These are phyloP conservation scores for Larimichthys crocea DNA, from an alignment of 2,113 vertebrate genomes.

Conservation along the genomic window DNA sequence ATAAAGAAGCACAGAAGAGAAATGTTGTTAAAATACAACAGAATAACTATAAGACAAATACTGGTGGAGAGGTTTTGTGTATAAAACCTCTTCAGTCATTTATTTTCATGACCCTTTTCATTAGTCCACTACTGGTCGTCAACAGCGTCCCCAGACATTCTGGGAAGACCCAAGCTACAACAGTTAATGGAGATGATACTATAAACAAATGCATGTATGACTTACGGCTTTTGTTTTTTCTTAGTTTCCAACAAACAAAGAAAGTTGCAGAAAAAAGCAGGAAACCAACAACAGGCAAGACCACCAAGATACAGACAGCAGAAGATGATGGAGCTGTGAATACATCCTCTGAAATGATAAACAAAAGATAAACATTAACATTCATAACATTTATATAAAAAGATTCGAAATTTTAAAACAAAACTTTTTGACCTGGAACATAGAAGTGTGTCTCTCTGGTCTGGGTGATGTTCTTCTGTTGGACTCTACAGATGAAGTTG, in stretches of 20 bases:
- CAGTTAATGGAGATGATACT: not conserved
- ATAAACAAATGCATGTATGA: not conserved
- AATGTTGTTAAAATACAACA: too few species aligned
- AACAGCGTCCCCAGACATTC: too few species aligned
- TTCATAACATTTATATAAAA: not conserved
- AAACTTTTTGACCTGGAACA: too few species aligned
- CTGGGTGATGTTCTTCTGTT: not conserved
- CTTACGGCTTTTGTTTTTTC: not conserved
- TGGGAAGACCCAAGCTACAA: too few species aligned
- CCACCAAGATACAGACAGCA: not conserved
- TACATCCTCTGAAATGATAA: not conserved
- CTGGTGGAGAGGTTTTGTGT: too few species aligned
- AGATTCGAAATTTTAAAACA: too few species aligned
- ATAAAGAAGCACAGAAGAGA: too few species aligned
- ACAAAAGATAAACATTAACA: not conserved
- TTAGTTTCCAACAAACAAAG: not conserved
- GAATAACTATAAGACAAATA: too few species aligned
- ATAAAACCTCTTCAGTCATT: too few species aligned
- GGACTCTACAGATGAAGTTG: not conserved
- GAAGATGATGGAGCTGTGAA: not conserved
- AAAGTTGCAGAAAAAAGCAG: not conserved
- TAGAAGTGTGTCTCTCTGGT: too few species aligned
- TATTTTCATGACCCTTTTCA: too few species aligned
- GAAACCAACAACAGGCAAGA: not conserved
- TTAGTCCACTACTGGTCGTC: too few species aligned